These are phyloP conservation scores for Drosophila busckii DNA, from an alignment of 1,140 invertebrate species.

Conservation along the genomic window DNA sequence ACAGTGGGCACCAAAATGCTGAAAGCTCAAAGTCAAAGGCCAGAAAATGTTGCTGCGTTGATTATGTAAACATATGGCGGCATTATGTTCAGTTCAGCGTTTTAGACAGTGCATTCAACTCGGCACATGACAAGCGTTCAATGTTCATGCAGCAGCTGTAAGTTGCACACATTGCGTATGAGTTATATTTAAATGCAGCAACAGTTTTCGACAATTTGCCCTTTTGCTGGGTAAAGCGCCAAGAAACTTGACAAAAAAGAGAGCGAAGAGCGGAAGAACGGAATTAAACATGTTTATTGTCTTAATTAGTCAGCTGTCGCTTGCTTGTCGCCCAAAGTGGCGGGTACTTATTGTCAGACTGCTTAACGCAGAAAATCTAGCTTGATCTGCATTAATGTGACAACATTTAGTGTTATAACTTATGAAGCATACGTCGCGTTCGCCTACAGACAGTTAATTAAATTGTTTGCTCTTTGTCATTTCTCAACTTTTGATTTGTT, in stretches of 20 bases:
- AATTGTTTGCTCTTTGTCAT: too few relatives aligned
- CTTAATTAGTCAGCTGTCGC: constrained; percentile 68
- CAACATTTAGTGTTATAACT: constrained; percentile 13
- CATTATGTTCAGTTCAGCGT: constrained; percentile 19
- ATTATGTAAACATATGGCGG: constrained; percentile 27
- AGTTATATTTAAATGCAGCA: constrained; percentile 41
- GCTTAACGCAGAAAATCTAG: too few relatives aligned
- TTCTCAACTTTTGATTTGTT: too few relatives aligned
- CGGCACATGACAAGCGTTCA: constrained; percentile 25
- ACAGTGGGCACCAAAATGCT: constrained; percentile 16
- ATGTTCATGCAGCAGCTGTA: background rate
- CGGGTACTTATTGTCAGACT: constrained; percentile 18
- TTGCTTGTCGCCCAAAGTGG: constrained; percentile 11
- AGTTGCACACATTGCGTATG: constrained; percentile 52
- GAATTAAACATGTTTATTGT: constrained; percentile 33
- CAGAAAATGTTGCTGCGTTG: too few relatives aligned
- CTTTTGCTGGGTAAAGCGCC: too few relatives aligned
- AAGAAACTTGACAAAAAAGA: constrained; percentile 16
- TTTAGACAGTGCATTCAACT: constrained; percentile 61
- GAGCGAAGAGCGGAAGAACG: background rate
- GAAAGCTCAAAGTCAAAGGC: constrained; percentile 13
- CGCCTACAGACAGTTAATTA: too few relatives aligned
- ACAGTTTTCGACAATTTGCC: background rate
- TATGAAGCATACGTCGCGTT: constrained; percentile 28
- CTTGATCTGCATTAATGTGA: too few relatives aligned